These are phyloP conservation scores for Gadus macrocephalus DNA, from an alignment of 2,113 vertebrate genomes.

Conservation along the genomic window DNA sequence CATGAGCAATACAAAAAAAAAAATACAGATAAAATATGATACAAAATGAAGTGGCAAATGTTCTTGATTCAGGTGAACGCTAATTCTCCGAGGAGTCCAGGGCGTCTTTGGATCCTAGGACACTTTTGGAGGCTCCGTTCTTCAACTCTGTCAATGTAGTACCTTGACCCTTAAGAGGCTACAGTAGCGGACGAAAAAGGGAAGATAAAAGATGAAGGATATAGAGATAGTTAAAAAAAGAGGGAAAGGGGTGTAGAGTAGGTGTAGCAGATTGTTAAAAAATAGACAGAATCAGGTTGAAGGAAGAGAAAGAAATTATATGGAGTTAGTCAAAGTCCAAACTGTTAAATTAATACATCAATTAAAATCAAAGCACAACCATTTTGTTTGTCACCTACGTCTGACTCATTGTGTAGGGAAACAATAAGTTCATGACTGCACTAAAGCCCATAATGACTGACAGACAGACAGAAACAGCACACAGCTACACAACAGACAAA, in stretches of 20 bases:
- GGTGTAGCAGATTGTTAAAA: not conserved
- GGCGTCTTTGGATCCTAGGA: not conserved
- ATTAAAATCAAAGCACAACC: no score
- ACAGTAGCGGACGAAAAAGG: conserved; percentile 8
- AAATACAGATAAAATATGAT: no score
- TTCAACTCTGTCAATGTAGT: not conserved
- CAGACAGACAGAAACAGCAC: conserved; percentile 12
- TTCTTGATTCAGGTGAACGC: no score
- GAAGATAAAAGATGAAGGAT: not conserved
- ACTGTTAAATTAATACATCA: not conserved
- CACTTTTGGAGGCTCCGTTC: conserved; percentile 41
- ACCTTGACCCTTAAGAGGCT: conserved; percentile 31
- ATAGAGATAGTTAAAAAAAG: not conserved
- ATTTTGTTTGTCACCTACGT: no score
- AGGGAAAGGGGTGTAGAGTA: not conserved
- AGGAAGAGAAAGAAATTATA: conserved; percentile 5
- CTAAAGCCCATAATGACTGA: no score
- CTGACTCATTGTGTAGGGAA: not conserved
- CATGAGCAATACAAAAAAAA: no score
- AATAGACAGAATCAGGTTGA: conserved; percentile 3
- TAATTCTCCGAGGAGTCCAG: conserved; percentile 17
- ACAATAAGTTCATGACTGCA: not conserved
- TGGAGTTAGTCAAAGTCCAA: conserved; percentile 28
- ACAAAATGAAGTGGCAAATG: no score
- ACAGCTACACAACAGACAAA: not conserved